Base-by-base conservation (phyloP, 1,140 invertebrate species). In the Cephus cinctus region DNA sequence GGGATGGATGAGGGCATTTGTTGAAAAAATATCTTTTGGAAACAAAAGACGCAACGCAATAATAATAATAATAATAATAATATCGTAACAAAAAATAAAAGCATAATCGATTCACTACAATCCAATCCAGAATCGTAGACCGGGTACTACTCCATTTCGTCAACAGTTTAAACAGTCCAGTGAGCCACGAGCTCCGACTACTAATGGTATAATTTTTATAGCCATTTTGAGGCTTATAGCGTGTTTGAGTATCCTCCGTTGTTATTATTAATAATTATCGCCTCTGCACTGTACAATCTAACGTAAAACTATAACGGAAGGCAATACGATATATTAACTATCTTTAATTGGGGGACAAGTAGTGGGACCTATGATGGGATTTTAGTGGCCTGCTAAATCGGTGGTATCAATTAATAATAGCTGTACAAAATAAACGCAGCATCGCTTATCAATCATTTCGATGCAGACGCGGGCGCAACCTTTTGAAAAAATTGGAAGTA, bases 131-230 rank as follows among this genome's bases (percentile, higher is more conserved):
- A 69, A 69, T 65, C 59, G 57, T 64, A 69, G 56, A 65, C 63
- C 63, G 44, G 67, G 55, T 65, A 64, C 64, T 62, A 57, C 44
- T 65, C 61, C 61, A 57, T 69, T 57, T 68, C 64, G 64, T 68
- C 64, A 68, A 63, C 61, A 58, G 59, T 65, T 66, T 66, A 66
- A 65, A 52, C 61, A 48, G 56, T 51, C 59, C 54, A 57, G 39
- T 53, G 43, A 55, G 52, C 63, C 42, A 55, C 52, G 27, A 50
- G 52, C 51, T 46, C 48, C 5, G 34, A 18, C 34, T 36, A 12
- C 14, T 9, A 50, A 50, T 55, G 21, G 48, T 36, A 61, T 56
- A 63, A 63, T 31, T 18, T 57, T 58, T 61, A 59, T 50, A 46
- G 46, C 49, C 43, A 54, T 46, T 52, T 19, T 52, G 41, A 35